Percentiles rank a stretch among this genome's conserved stretches.
Conservation (phyloP, 2,888 invertebrate species). For the Carabus problematicus region DNA sequence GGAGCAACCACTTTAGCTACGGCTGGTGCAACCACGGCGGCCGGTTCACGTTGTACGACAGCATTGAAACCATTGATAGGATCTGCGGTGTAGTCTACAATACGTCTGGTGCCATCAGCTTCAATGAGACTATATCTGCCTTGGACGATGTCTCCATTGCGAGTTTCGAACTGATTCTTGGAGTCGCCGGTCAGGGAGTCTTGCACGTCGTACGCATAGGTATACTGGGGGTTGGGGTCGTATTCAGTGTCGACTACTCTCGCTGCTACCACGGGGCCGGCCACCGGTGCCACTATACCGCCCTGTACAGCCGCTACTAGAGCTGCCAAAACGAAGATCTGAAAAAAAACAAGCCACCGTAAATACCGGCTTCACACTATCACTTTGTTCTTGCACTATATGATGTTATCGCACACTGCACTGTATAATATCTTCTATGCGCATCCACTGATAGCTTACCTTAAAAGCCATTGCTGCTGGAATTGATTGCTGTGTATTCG, state of each 20-base stretch:
- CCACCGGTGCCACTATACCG: conserved; percentile 39
- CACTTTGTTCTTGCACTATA: neutral
- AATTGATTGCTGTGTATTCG: conserved; percentile 33
- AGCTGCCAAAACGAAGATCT: conserved; percentile 35
- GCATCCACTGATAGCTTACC: conserved; percentile 17
- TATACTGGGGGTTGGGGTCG: conserved; percentile 62
- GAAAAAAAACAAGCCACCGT: conserved; percentile 13
- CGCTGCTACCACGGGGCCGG: conserved; percentile 46
- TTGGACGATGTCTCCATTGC: conserved; percentile 69
- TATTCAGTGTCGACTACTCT: conserved; percentile 53
- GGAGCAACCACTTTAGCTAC: conserved; percentile 47
- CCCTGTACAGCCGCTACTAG: conserved; percentile 45
- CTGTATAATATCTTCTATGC: conserved; percentile 4
- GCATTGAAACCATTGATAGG: conserved; percentile 65
- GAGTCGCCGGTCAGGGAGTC: conserved; percentile 65
- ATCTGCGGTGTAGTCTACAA: conserved; percentile 67
- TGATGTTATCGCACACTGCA: conserved; percentile 28
- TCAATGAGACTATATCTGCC: conserved; percentile 66
- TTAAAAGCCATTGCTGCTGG: conserved; percentile 34
- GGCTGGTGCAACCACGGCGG: conserved; percentile 56
- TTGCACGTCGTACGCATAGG: conserved; percentile 66
- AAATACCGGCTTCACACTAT: no score
- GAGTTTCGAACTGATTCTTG: conserved; percentile 69
- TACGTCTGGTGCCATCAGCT: conserved; percentile 69
- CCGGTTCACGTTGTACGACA: conserved; percentile 63